Evolutionary conservation across 2,888 invertebrate genomes (phyloP), one percentile per base, ranked within the genome.

Genomic region (Platycheirus rosarum): DNA sequence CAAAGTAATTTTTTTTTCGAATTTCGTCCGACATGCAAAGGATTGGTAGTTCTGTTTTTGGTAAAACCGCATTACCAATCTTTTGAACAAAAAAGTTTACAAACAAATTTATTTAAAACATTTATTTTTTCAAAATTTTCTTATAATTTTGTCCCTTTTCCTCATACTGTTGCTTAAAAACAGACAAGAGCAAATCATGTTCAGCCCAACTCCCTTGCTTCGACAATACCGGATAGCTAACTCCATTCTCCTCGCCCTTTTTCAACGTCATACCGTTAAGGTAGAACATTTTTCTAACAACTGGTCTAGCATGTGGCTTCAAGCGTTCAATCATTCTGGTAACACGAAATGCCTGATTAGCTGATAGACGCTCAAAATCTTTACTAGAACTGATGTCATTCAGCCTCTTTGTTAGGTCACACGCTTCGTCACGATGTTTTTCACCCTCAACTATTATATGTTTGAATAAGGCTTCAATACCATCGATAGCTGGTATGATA

Each of bases 221-320:
- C 18, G 60, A 60, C 5, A 60, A 44, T 6, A 60, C 16, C n/a
- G 60, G 60, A 44, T 16, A 8, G 20, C 60, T 60, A 1, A 1
- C 0, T 16, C 60, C 60, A 29, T 44, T 44, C 29, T 60, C 44
- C 14, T 60, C 60, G 0, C n/a, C 60, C 8, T 60, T 7, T 4
- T 26, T 16, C 29, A 60, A 29, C 14, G 29, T 16, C 44, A 60
- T 29, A 4, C 29, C 44, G 0, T 29, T n/a, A 29, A 0, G 1
- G 26, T 42, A 3, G 29, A 60, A 60, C 0, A 16, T 60, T 16
- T 44, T 60, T 44, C 5, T 42, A n/a, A 44, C 11, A 44, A 60
- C 8, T 14, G 60, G 60, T 29, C 42, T 60, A 16, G 60, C 44
- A 44, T 44, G 29, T 1, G 60, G 60, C 18, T 44, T 44, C 18